Percentiles rank a stretch among this genome's conserved stretches.
These are phyloP conservation scores for Chamaea fasciata DNA, from an alignment of 2,113 vertebrate species.

Conservation along the genomic window DNA sequence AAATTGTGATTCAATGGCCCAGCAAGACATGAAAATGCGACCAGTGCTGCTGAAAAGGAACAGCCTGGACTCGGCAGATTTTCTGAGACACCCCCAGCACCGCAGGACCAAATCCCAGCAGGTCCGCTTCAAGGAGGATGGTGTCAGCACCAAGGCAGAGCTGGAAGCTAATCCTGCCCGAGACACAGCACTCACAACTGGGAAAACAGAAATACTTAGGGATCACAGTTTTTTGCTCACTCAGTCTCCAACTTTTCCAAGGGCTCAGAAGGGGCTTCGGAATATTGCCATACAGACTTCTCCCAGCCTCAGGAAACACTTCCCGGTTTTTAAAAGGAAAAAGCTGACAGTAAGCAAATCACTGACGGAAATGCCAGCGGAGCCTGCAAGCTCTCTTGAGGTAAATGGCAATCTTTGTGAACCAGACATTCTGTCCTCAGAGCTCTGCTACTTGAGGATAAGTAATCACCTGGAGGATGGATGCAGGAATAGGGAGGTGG, in stretches of 20 bases:
- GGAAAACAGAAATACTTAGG: constrained; percentile 19
- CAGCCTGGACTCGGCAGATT: constrained; percentile 71
- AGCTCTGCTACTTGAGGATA: constrained; percentile 67
- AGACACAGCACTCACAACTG: neutral
- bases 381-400: constrained; percentile 50
- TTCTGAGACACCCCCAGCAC: constrained; percentile 64
- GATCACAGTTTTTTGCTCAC: constrained; percentile 36
- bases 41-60: constrained; percentile 76
- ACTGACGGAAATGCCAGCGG: constrained; percentile 66
- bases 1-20: constrained; percentile 69
- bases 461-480: constrained; percentile 46
- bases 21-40: constrained; percentile 70
- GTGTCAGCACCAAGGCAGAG: neutral
- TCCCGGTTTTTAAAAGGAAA: constrained; percentile 74
- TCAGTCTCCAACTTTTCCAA: constrained; percentile 60
- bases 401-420: constrained; percentile 69
- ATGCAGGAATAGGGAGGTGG: neutral
- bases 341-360: constrained; percentile 69
- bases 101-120: constrained; percentile 79
- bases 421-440: constrained; percentile 56
- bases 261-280: constrained; percentile 65
- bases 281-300: constrained; percentile 80
- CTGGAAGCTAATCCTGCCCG: neutral
- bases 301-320: constrained; percentile 81
- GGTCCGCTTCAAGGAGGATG: constrained; percentile 79